Evolutionary conservation across 2,797 vertebrate genomes (phyloP), one percentile per base, ranked within the genome.

Genomic region (Acanthurus tractus): DNA sequence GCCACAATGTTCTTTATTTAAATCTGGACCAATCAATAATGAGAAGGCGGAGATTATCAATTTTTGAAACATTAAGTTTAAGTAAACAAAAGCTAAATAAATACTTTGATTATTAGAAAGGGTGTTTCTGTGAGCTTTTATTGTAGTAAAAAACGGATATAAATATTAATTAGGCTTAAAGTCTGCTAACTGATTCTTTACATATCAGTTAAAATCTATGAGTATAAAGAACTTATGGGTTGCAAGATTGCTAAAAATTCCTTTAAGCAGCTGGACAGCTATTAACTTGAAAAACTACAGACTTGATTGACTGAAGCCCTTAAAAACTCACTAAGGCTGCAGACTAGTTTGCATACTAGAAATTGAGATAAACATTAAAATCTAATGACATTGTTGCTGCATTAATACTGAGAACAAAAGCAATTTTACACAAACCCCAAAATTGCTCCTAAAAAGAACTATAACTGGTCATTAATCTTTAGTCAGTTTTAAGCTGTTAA

Each of bases 261-360:
- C 14, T 42, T 42, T 40, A 15, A 59, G 18, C 2, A 0, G 13
- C 18, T 36, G 15, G 15, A 45, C 10, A 15, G 15, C 2, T 5
- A 14, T 45, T 45, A 12, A 45, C 11, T 11, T 49, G 17, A 18
- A 49, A n/a, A 57, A 7, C 8, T 54, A 7, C 23, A 53, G 48
- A 18, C 48, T n/a, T 49, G 48, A 49, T 17, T 13, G 3, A 17
- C 7, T 54, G 8, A 29, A 17, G 2, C 29, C 29, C 29, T 25
- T 25, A 3, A 25, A 25, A 25, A 25, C 25, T 25, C 25, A 25
- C 25, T 25, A 8, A 20, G 58, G 45, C 1, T 42, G 13, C 36
- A 61, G 42, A 34, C 13, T 6, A 23, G 6, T 29, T 49, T 20
- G 12, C 12, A 17, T n/a, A 79, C 69, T 63, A 57, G 29, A 59